Base-by-base conservation (phyloP, 2,113 vertebrate genomes). In the Protobothrops mucrosquamatus region DNA sequence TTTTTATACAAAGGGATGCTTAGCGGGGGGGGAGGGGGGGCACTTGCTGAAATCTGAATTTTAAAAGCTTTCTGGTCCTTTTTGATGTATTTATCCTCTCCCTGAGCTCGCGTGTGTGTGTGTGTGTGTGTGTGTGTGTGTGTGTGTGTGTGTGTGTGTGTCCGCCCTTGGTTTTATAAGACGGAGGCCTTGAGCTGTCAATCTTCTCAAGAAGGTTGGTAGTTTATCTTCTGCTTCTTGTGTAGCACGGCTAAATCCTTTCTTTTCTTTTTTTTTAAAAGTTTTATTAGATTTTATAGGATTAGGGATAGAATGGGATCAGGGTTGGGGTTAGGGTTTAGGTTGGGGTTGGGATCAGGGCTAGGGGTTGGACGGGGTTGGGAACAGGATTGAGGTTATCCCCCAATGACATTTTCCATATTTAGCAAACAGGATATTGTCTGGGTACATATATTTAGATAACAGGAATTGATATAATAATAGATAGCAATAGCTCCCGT, bases 21-120 rank as follows among this genome's bases (percentile, higher is more conserved):
- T 1, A 34, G 9, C 2, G 1, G 7, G 14, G 85, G 0, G 24
- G 4, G 26, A 34, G 39, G 0, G 20, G 43, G 43, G 12, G 22
- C 0, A 4, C 52, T 54, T 92, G 46, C 29, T 93, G 10, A 88
- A 48, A 64, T 81, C 11, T 54, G 61, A 85, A 89, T 91, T 91
- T 91, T 34, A 92, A 85, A 39, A 14, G 43, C 26, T 2, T 61
- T 54, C 46, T 48, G 39, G 89, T 48, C 91, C 85, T 34, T 11
- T 74, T 34, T 52, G 69, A 74, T 74, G 15, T 39, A 34, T 74
- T 74, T 39, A 39, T 74, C 29, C 64, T 69, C 29, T 15, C 64
- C n/a, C n/a, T 69, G 1, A 88, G 52, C 22, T 52, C 39, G 20
- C 34, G 26, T 89, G 7, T 39, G 9, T 54, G 26, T 6, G 9